Evolutionary conservation across 2,797 vertebrate species (phyloP), one percentile per base, ranked within the genome.

Genomic region (Myotis myotis): DNA sequence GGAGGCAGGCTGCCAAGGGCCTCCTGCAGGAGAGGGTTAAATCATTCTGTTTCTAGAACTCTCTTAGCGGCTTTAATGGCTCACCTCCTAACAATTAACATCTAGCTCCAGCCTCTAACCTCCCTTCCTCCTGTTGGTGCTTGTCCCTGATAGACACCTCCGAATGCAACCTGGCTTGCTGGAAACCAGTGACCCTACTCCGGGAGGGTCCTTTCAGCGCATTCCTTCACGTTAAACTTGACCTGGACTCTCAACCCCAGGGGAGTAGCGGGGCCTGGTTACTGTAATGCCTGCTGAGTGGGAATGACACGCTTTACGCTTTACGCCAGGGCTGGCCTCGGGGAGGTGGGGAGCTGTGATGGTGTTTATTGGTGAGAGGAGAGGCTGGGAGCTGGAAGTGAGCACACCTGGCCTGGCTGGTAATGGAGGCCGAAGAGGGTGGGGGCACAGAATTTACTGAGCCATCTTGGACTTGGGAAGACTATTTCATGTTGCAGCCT

Each of bases 321-420:
- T 62, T 72, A 68, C 78, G 8, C 91, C 8, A 2, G 49, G 41
- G 78, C 38, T 1, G 36, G 75, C 90, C 95, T 92, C 92, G 0
- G 0, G 88, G 80, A 94, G 66, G 64, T 90, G 15, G 9, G 66
- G 68, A 79, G 49, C 95, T 64, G 87, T n/a, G 53, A 92, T 68
- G 93, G 96, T 96, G 96, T 97, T 97, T 96, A 96, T 94, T 97
- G 95, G 93, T 8, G 79, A 95, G 83, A 89, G 62, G 78, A 83
- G 28, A 60, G 88, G 86, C 95, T 44, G 25, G 60, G 53, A 71
- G 79, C 81, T 47, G 60, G 84, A 84, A 86, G 51, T 19, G 89
- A 93, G 36, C 51, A n/a, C 96, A 91, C 94, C 89, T 86, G 96
- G 68, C 44, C 83, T 57, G 62, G 64, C 68, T 66, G 30, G 91